These are phyloP conservation scores for Bovichtus diacanthus DNA, from an alignment of 2,797 vertebrate genomes.

Conservation along the genomic window DNA sequence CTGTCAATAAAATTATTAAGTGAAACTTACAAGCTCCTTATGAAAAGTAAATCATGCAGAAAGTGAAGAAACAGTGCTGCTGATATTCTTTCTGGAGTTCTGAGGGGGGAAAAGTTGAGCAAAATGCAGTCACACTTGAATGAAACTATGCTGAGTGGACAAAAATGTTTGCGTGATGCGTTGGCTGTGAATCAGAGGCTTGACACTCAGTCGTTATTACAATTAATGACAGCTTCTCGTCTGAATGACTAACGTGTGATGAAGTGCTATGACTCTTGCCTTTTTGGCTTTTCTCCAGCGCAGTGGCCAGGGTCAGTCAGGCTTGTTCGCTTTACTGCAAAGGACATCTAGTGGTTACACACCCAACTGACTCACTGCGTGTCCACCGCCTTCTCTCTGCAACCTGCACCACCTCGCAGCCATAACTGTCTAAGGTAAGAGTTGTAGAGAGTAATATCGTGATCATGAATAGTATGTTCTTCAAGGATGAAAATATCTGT, in stretches of 20 bases:
- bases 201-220: slow-evolving; percentile 72
- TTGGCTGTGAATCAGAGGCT: slow-evolving; percentile 79
- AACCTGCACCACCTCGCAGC: slow-evolving; percentile 12
- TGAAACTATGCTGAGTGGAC: slow-evolving; percentile 69
- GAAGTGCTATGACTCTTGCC: slow-evolving; percentile 62
- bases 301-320: slow-evolving; percentile 30
- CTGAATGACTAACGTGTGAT: slow-evolving; percentile 70
- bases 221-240: slow-evolving; percentile 78
- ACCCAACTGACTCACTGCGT: slow-evolving; percentile 3
- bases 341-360: slow-evolving; percentile 68
- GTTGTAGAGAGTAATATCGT: slow-evolving; percentile 31
- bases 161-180: slow-evolving; percentile 60
- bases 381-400: slow-evolving; percentile 12
- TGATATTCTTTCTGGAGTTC: not conserved
- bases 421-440: slow-evolving; percentile 6
- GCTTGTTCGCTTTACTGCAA: slow-evolving; percentile 45
- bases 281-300: slow-evolving; percentile 53
- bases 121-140: slow-evolving; percentile 41
- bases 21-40: not conserved
- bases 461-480: slow-evolving; percentile 35
- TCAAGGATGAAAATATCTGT: slow-evolving; percentile 63
- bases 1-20: not conserved
- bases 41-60: not conserved
- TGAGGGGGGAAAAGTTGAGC: slow-evolving; percentile 50
- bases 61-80: not conserved